Evolutionary conservation across 1,140 invertebrate species (phyloP).

Genomic region (Cotesia chilonis): DNA sequence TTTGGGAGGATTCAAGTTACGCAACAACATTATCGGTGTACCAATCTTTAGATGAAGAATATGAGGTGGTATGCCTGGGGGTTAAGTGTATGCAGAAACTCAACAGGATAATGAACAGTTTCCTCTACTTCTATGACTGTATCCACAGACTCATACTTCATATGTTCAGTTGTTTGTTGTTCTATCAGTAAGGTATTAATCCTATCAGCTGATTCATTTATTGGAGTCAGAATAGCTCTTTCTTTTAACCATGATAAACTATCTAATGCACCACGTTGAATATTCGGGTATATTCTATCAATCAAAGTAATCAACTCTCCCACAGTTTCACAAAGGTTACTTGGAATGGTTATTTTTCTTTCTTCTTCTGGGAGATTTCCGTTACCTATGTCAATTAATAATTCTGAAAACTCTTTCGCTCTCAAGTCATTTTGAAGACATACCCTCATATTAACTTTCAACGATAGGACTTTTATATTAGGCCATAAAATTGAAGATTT

Average conservation of each 20-base stretch:
- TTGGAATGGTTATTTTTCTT: neutral
- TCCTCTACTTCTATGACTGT: conserved; percentile 48
- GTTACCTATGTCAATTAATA: conserved; percentile 58
- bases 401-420: conserved; percentile 53
- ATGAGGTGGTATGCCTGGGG: conserved; percentile 53
- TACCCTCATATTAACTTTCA: conserved; percentile 60
- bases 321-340: neutral
- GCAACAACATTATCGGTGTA: conserved; percentile 59
- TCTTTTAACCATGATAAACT: conserved; percentile 40
- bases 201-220: conserved; percentile 42
- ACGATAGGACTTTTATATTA: conserved; percentile 31
- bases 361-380: conserved; percentile 33
- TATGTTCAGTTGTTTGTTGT: conserved; percentile 37
- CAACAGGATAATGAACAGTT: conserved; percentile 36
- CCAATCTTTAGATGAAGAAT: conserved; percentile 49
- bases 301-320: too few species aligned
- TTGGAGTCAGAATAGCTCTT: conserved; percentile 43
- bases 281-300: too few species aligned
- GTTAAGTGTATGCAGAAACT: conserved; percentile 53
- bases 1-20: too few species aligned
- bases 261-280: too few species aligned
- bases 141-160: conserved; percentile 52
- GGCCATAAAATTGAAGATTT: too few species aligned
- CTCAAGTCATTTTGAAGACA: conserved; percentile 51
- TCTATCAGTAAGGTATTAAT: conserved; percentile 42